Base-by-base conservation (phyloP, 2,797 vertebrate genomes). In the Ceryle rudis region DNA sequence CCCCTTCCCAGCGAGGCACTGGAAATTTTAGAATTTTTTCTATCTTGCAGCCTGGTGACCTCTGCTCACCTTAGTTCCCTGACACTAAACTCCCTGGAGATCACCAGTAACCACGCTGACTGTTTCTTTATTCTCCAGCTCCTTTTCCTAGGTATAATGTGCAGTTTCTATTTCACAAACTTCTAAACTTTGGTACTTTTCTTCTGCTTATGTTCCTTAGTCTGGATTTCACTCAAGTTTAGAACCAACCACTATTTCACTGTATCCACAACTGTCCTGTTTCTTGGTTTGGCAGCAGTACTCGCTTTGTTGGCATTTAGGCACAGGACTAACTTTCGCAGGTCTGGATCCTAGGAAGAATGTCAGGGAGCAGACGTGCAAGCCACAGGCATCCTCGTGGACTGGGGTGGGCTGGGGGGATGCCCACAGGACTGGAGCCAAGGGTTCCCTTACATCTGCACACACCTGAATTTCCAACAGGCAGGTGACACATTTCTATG, bases 351-450 rank as follows among this genome's bases (percentile, higher is more conserved):
- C 39, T 14, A 61, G 28, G 55, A 52, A 77, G 92, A 81, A 81
- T 3, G 1, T 29, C 64, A 26, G 57, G 15, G 44, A 52, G 18
- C 18, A 57, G 57, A 26, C 0, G 0, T 18, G 8, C 5, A 15
- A 89, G 58, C 61, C 57, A 3, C 1, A 0, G 69, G 28, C 75
- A 86, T 82, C 61, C 35, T 29, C 14, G 3, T 23, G 55, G 39
- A 16, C 44, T 33, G 54, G 42, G 28, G 65, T 75, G 49, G 4
- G 41, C 58, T 33, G 7, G 55, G 23, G 49, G 74, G 39, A 22
- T 47, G 57, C 7, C 88, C 51, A 66, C 42, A 33, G 67, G 42
- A 31, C 47, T 14, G 42, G 71, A 49, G 33, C 47, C 58, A 23
- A 66, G 74, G 78, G 29, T 47, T 71, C 49, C 37, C 77, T 37